A percentile compares a stretch with the other conserved stretches of the same genome.
Evolutionary conservation across 2,888 invertebrate species (phyloP).

Genomic region (Neuroscelio doddi): DNA sequence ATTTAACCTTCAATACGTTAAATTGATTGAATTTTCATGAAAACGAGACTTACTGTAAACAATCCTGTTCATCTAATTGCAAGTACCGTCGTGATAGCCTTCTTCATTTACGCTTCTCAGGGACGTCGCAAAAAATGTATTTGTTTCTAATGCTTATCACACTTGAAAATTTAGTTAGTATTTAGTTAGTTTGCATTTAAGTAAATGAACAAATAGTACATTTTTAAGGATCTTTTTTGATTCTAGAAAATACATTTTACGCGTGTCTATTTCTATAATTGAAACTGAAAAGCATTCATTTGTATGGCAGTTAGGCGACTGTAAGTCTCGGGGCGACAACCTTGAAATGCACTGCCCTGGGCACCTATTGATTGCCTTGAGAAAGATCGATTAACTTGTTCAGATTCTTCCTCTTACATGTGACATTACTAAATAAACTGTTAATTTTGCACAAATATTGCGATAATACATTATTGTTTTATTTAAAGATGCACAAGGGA

Average conservation of each 20-base stretch:
- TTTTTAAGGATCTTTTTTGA: no score
- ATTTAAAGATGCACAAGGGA: no score
- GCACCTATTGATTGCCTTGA: constrained; percentile 41
- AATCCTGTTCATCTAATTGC: constrained; percentile 37
- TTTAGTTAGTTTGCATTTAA: no score
- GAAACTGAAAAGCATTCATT: no score
- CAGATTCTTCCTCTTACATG: constrained; percentile 36
- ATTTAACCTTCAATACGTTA: constrained; percentile 40
- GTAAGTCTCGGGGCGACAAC: constrained; percentile 42
- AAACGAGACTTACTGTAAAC: constrained; percentile 46
- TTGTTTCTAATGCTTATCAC: no score
- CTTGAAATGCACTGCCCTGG: constrained; percentile 41
- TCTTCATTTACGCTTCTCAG: constrained; percentile 10
- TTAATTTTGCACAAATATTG: not conserved
- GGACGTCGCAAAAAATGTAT: constrained; percentile 5
- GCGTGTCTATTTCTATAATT: no score
- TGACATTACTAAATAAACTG: constrained; percentile 6
- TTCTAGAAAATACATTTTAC: no score
- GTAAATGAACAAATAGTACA: no score
- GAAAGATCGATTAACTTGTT: constrained; percentile 34
- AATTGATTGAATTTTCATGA: constrained; percentile 50
- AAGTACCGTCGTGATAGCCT: constrained; percentile 3
- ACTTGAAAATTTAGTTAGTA: no score
- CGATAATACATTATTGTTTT: no score
- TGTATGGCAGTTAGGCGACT: no score